Evolutionary conservation across 2,113 vertebrate species (phyloP).

Genomic region (Xyliphius kryptos): DNA sequence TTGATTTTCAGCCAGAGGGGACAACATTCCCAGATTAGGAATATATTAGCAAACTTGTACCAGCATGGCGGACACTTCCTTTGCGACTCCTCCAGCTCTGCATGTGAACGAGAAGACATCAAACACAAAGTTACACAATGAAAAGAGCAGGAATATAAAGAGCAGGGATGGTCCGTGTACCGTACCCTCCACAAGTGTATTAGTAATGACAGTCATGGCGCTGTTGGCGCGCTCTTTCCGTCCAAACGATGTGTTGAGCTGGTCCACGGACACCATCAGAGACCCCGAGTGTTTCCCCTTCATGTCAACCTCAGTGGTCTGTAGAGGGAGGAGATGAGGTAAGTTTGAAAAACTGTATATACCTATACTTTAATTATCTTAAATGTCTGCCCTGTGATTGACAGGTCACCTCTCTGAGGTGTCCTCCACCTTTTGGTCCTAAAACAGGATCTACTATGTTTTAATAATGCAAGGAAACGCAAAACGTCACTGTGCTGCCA

Average conservation of each 20-base stretch:
- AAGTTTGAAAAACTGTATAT: too few species aligned
- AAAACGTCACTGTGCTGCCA: too few species aligned
- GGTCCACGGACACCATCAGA: conserved; percentile 93
- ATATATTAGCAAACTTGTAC: too few species aligned
- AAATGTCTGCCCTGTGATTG: too few species aligned
- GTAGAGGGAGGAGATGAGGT: conserved; percentile 32
- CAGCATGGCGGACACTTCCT: too few species aligned
- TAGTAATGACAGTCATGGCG: conserved; percentile 88
- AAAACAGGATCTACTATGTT: too few species aligned
- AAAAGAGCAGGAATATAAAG: not conserved
- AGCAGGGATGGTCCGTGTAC: not conserved
- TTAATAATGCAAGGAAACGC: too few species aligned
- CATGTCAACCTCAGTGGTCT: conserved; percentile 85
- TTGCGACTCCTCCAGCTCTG: too few species aligned
- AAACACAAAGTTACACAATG: not conserved
- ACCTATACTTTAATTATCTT: too few species aligned
- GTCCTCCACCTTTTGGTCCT: too few species aligned
- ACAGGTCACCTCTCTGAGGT: too few species aligned
- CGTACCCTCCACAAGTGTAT: conserved; percentile 90
- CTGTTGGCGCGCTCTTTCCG: conserved; percentile 92
- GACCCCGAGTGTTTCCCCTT: conserved; percentile 93
- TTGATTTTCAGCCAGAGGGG: conserved; percentile 90
- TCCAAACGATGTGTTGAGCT: conserved; percentile 85
- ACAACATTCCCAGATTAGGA: conserved; percentile 96
- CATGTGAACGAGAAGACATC: not conserved